These are phyloP conservation scores for Apostichopus leukothele DNA, from an alignment of 53 echinoderm and acorn worm genomes.

Conservation along the genomic window DNA sequence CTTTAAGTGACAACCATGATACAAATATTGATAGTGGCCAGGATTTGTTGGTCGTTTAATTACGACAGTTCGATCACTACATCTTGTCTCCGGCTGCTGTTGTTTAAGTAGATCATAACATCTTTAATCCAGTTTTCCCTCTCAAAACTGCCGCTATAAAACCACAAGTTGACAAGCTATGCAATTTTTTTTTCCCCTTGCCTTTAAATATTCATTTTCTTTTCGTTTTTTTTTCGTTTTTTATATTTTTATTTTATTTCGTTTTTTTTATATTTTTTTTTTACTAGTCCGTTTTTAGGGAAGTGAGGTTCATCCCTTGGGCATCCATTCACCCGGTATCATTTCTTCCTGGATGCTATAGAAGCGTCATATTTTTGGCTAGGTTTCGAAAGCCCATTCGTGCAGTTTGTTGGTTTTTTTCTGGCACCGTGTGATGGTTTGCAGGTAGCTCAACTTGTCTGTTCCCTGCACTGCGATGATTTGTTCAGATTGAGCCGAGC, in stretches of 20 bases:
- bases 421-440: slow-evolving; percentile 14
- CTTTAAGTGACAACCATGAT: slow-evolving; percentile 20
- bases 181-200: not conserved
- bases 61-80: slow-evolving; percentile 29
- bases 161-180: slow-evolving; percentile 32
- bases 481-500: slow-evolving; percentile 42
- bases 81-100: slow-evolving; percentile 21
- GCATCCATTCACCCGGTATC: not conserved
- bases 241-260: not conserved
- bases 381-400: slow-evolving; percentile 10
- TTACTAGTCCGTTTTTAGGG: too few species aligned
- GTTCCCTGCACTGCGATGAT: slow-evolving; percentile 22
- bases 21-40: slow-evolving; percentile 39
- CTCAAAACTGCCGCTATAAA: slow-evolving; percentile 1
- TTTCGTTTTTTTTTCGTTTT: not conserved
- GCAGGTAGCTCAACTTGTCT: slow-evolving; percentile 34
- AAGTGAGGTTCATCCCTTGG: not conserved
- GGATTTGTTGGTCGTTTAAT: slow-evolving; percentile 46
- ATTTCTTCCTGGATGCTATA: not conserved
- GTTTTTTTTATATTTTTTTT: not conserved
- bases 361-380: slow-evolving; percentile 11
- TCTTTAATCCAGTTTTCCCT: not conserved
- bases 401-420: slow-evolving; percentile 20
- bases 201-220: slow-evolving; percentile 38
- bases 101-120: slow-evolving; percentile 23